A percentile compares a stretch with the other conserved stretches of the same genome.
Evolutionary conservation across 1,140 invertebrate species (phyloP).

Genomic region (Bombus turneri): DNA sequence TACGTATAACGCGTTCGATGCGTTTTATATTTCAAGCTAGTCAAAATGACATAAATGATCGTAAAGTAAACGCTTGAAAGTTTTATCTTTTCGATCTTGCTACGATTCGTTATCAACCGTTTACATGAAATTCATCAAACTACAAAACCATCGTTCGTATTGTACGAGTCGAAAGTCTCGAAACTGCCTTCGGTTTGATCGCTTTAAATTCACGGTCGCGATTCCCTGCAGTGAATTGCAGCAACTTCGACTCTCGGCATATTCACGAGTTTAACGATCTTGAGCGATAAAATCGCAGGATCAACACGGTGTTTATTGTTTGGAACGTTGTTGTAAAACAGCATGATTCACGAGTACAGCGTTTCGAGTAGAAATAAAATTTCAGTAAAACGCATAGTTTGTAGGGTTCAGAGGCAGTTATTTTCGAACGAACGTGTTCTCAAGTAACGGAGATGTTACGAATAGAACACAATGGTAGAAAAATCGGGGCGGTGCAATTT

Average conservation of each 20-base stretch:
- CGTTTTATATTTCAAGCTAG: neutral
- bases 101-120: neutral
- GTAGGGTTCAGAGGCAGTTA: neutral
- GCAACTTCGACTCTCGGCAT: neutral
- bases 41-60: neutral
- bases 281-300: neutral
- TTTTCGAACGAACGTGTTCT: neutral
- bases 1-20: no score
- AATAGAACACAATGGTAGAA: neutral
- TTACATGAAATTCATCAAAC: no score
- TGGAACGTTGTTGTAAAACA: neutral
- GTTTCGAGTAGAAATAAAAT: neutral
- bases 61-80: neutral
- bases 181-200: neutral
- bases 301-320: neutral
- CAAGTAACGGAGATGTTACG: neutral
- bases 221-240: neutral
- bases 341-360: neutral
- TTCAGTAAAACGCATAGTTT: neutral
- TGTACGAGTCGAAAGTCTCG: conserved; percentile 40
- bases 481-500: neutral
- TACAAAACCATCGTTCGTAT: conserved; percentile 12
- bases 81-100: neutral
- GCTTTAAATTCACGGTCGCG: conserved; percentile 9
- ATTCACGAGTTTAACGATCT: no score